Evolutionary conservation across 2,888 invertebrate genomes (phyloP).

Genomic region (Agrilus biguttatus): DNA sequence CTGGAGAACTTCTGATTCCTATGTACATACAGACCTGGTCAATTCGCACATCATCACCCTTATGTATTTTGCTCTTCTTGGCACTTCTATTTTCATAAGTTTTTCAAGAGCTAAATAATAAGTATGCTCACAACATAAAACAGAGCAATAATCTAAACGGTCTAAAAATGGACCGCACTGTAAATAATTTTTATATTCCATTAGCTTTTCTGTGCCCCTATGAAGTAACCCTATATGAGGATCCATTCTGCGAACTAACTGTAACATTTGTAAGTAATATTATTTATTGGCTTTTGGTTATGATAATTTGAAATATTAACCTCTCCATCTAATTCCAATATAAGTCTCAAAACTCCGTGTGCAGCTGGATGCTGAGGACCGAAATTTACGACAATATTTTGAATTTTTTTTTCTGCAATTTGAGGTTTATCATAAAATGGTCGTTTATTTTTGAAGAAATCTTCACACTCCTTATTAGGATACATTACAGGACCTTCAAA

Average conservation of each 20-base stretch:
- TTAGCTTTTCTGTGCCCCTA: constrained; percentile 79
- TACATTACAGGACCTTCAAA: constrained; percentile 43
- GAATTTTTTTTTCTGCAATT: constrained; percentile 5
- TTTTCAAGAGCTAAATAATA: constrained; percentile 73
- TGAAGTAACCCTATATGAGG: constrained; percentile 81
- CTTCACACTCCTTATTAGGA: constrained; percentile 23
- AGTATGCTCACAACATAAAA: constrained; percentile 67
- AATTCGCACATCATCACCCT: constrained; percentile 59
- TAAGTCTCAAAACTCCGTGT: constrained; percentile 72
- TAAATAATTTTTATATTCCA: constrained; percentile 76
- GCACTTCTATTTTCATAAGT: constrained; percentile 61
- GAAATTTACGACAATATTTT: constrained; percentile 50
- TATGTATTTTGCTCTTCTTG: constrained; percentile 40
- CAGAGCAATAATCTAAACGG: constrained; percentile 75
- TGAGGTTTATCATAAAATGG: constrained; percentile 2
- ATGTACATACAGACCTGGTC: not conserved
- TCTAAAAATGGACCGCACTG: constrained; percentile 80
- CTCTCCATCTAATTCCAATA: constrained; percentile 71
- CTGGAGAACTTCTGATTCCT: too few species aligned
- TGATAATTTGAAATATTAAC: constrained; percentile 20
- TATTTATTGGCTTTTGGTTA: too few species aligned
- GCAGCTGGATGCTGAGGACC: constrained; percentile 87
- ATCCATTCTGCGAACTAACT: constrained; percentile 60
- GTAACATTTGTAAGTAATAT: constrained; percentile 8
- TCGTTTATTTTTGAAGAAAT: not conserved